Percentiles rank a stretch among this genome's conserved stretches.
phyloP scores from a whole-genome alignment of 2,888 invertebrate genomes.

The Digitonthophagus gazella region DNA sequence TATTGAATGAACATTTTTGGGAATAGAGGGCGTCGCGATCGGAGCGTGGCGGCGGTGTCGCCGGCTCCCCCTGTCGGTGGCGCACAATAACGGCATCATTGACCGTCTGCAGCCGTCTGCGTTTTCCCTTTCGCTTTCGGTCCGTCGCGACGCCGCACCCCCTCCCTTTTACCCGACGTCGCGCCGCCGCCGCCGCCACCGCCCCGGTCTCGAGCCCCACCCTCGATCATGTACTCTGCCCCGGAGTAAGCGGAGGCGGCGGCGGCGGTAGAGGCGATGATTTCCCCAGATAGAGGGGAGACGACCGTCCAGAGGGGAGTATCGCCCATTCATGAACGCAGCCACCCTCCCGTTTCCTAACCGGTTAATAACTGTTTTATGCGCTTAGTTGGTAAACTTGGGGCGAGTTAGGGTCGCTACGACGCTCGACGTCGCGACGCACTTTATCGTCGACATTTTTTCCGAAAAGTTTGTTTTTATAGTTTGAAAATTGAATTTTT shows the following conservation, averaged over 20 bases:
- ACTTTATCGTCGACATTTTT: too few relatives aligned
- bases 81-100: slow-evolving; percentile 15
- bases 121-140: slow-evolving; percentile 11
- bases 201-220: not conserved
- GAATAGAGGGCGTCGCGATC: not conserved
- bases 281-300: slow-evolving; percentile 11
- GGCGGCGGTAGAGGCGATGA: not conserved
- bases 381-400: slow-evolving; percentile 11
- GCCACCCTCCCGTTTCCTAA: slow-evolving; percentile 1
- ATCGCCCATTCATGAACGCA: slow-evolving; percentile 9
- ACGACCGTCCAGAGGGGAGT: slow-evolving; percentile 9
- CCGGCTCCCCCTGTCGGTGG: not conserved
- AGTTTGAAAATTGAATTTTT: too few relatives aligned
- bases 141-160: slow-evolving; percentile 13
- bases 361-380: slow-evolving; percentile 7
- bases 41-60: not conserved
- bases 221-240: not conserved
- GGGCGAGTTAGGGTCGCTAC: not conserved
- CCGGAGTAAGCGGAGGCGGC: not conserved
- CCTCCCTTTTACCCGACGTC: slow-evolving; percentile 10
- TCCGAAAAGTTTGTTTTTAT: too few relatives aligned
- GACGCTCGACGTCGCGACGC: too few relatives aligned
- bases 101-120: slow-evolving; percentile 10
- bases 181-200: not conserved
- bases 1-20: not conserved